Base-by-base conservation (phyloP, 2,888 invertebrate genomes). In the Morpho deidamia region DNA sequence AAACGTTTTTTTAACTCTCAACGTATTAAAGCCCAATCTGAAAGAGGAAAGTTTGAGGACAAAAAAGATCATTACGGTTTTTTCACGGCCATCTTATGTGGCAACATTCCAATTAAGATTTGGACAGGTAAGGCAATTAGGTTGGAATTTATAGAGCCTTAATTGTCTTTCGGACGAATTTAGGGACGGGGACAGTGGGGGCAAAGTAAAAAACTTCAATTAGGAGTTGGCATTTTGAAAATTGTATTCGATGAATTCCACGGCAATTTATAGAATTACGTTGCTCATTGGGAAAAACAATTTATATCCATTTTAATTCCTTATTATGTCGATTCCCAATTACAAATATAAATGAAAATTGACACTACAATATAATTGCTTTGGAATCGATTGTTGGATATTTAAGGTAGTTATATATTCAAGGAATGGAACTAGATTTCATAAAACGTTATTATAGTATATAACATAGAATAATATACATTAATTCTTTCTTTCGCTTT, bases 11-110 rank as follows among this genome's bases (percentile, higher is more conserved):
- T 66, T 70, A 64, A 63, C 66, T 72, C 72, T 76, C 74, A 72
- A 76, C 67, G 69, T 76, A 77, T 72, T 76, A 78, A 82, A 81
- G 77, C 77, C 81, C 81, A 79, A 88, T 83, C 88, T 88, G 88
- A 88, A 89, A 88, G 80, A 82, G 87, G 87, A 88, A 89, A 86
- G 76, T 80, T 80, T 81, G 76, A 76, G 79, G 80, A 81, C 78
- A 83, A 83, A 82, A 80, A 77, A 73, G 78, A 76, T 83, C 79
- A 75, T 79, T 76, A 81, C 69, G 75, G 64, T 72, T 68, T 69
- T 69, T 69, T 70, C 62, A 60, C 63, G 60, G 66, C 64, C 57
- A 65, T 64, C 61, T 68, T 70, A 70, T 64, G 66, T 70, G 69
- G 70, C 70, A 70, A 73, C 71, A 67, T 72, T 72, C 75, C 74